A percentile compares a stretch with the other conserved stretches of the same genome.
These are phyloP conservation scores for Hydractinia symbiolongicarpus DNA, from an alignment of 30 jellyfish, hydroid and myxozoan species.

Conservation along the genomic window DNA sequence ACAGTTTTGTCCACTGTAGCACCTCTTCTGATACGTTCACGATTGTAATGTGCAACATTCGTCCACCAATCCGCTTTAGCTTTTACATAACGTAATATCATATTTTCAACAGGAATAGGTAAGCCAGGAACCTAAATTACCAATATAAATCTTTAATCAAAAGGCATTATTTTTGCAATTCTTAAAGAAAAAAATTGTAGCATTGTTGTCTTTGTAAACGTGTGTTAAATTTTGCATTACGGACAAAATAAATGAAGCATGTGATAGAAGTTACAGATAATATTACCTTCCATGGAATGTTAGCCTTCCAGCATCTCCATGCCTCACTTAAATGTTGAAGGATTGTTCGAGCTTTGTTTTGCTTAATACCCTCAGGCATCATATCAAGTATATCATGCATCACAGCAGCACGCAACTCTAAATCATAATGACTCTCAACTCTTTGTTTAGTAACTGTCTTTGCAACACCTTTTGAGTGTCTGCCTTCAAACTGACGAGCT, in stretches of 20 bases:
- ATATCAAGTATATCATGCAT: slow-evolving; percentile 98
- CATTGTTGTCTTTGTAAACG: no score
- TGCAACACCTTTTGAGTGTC: slow-evolving; percentile 98
- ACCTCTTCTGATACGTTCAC: slow-evolving; percentile 98
- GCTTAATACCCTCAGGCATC: slow-evolving; percentile 99
- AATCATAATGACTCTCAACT: slow-evolving; percentile 96
- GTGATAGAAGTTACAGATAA: neutral
- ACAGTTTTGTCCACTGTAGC: slow-evolving; percentile 99
- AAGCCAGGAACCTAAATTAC: slow-evolving; percentile 88
- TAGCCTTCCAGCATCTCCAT: slow-evolving; percentile 99
- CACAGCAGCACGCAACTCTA: slow-evolving; percentile 98
- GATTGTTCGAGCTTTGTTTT: slow-evolving; percentile 96
- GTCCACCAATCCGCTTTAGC: slow-evolving; percentile 99
- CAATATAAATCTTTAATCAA: neutral
- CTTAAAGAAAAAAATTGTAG: neutral
- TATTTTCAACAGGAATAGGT: slow-evolving; percentile 98
- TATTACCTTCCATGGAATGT: slow-evolving; percentile 97
- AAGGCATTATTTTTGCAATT: neutral
- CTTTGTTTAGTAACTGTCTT: slow-evolving; percentile 98
- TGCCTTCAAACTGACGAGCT: slow-evolving; percentile 99
- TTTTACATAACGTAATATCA: slow-evolving; percentile 96
- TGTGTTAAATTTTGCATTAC: no score
- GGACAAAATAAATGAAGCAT: no score
- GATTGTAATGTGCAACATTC: slow-evolving; percentile 96
- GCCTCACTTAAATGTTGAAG: slow-evolving; percentile 98